Conservation (phyloP, 2,797 vertebrate species). For the Otolemur crassicaudatus region DNA sequence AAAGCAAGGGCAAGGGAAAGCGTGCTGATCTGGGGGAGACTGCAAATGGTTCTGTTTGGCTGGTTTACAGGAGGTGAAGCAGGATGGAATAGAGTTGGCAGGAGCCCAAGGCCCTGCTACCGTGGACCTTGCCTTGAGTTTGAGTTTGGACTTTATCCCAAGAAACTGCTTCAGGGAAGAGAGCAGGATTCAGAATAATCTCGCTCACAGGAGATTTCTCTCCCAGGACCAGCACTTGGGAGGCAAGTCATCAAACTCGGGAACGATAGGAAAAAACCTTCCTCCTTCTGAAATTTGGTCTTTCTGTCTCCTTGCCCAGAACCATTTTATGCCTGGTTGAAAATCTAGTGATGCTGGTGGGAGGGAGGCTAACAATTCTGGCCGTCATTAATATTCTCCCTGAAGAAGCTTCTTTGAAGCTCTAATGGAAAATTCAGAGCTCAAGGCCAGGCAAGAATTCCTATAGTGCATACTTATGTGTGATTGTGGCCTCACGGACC, state of each 20-base stretch:
- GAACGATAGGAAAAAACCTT: background rate
- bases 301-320: background rate
- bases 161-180: background rate
- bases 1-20: background rate
- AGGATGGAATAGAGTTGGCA: background rate
- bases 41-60: rapidly evolving
- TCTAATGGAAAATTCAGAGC: background rate
- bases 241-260: background rate
- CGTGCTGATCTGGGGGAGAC: background rate
- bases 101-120: background rate
- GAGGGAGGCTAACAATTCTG: background rate
- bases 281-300: background rate
- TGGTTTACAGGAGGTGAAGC: too few species aligned
- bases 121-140: background rate
- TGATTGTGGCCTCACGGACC: rapidly evolving
- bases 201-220: background rate
- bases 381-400: background rate
- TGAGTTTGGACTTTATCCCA: background rate
- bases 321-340: conserved; percentile 26
- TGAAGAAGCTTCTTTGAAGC: background rate
- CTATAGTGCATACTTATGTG: background rate
- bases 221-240: rapidly evolving
- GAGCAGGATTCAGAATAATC: background rate
- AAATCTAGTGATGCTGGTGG: background rate
- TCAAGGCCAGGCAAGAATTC: background rate